Conservation (phyloP, 2,888 invertebrate species). For the Parnassius mnemosyne region DNA sequence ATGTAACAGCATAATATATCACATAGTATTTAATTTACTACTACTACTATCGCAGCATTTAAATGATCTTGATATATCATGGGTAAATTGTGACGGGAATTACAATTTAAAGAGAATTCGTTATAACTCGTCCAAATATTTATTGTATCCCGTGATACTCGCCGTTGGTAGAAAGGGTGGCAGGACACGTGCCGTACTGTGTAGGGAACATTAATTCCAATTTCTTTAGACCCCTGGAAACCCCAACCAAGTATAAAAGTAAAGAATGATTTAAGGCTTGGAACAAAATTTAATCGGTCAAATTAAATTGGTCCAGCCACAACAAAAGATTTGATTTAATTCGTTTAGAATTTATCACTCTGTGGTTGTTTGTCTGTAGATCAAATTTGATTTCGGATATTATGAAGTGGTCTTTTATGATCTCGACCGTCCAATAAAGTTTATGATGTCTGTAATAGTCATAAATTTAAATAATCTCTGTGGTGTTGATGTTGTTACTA, state of each 20-base stretch:
- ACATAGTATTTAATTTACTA: background rate
- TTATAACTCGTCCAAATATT: conserved; percentile 69
- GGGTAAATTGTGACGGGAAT: conserved; percentile 35
- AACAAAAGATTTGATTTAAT: conserved; percentile 64
- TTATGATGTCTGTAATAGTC: conserved; percentile 52
- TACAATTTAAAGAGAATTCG: conserved; percentile 48
- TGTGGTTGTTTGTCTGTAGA: conserved; percentile 54
- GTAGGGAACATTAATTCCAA: conserved; percentile 50
- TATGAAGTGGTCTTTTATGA: conserved; percentile 68
- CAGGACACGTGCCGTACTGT: conserved; percentile 58
- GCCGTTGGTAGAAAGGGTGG: conserved; percentile 59
- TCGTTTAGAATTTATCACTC: conserved; percentile 71
- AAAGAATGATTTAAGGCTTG: conserved; percentile 19
- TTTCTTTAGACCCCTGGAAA: conserved; percentile 36
- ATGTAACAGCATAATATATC: too few relatives aligned
- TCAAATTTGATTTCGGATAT: conserved; percentile 62
- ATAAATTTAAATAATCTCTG: conserved; percentile 49
- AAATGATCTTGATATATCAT: conserved; percentile 14
- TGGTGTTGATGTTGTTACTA: conserved; percentile 30
- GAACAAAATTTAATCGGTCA: conserved; percentile 39
- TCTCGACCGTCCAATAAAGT: conserved; percentile 52
- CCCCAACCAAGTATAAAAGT: conserved; percentile 18
- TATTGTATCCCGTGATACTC: conserved; percentile 55
- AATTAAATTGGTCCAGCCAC: conserved; percentile 25
- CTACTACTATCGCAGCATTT: background rate